phyloP scores from a whole-genome alignment of 2,888 invertebrate genomes.

The Coremacera marginata region DNA sequence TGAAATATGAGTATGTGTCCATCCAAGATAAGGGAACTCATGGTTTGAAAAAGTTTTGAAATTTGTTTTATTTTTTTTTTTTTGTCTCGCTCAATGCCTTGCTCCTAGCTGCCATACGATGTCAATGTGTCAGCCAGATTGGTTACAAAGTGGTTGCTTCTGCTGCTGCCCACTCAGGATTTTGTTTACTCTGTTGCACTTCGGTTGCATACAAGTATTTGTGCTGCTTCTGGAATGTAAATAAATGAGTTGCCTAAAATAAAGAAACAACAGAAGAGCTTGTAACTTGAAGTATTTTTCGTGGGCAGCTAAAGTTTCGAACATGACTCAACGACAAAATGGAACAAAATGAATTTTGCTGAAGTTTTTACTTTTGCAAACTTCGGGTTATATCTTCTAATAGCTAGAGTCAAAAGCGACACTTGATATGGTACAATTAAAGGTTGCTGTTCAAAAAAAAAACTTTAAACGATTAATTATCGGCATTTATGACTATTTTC shows the following conservation, averaged over 20 bases:
- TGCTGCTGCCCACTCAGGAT: not conserved
- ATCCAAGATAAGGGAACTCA: not conserved
- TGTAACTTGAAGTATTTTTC: not conserved
- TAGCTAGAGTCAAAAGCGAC: too few species aligned
- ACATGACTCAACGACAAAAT: conserved; percentile 11
- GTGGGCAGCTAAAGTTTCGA: not conserved
- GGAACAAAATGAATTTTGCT: conserved; percentile 18
- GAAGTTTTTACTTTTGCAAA: not conserved
- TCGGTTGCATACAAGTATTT: conserved; percentile 19
- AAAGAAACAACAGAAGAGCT: conserved; percentile 3
- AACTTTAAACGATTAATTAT: too few species aligned
- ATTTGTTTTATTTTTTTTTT: too few species aligned
- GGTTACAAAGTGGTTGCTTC: not conserved
- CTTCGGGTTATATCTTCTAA: too few species aligned
- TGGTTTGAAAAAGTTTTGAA: not conserved
- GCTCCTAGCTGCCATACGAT: not conserved
- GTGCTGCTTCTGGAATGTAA: not conserved
- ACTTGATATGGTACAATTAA: too few species aligned
- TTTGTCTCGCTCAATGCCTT: not conserved
- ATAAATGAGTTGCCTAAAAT: conserved; percentile 4
- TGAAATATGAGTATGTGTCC: not conserved
- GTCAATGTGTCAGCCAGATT: too few species aligned
- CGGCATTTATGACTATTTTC: too few species aligned
- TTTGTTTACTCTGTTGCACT: conserved; percentile 3
- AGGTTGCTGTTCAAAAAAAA: too few species aligned